Conservation (phyloP, 2,797 vertebrate species). For the Pipistrellus kuhlii region DNA sequence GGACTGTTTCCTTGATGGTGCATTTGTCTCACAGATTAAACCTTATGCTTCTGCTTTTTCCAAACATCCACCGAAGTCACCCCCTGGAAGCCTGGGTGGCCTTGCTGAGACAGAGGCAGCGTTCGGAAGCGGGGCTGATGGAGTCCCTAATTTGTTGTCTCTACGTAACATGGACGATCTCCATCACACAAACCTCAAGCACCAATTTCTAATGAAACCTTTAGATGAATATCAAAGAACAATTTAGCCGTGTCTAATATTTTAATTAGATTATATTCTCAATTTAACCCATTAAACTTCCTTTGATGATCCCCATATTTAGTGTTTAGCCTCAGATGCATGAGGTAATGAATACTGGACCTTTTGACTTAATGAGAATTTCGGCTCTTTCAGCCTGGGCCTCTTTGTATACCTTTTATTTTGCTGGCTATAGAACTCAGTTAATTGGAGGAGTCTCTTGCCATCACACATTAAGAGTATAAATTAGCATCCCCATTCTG, state of each 20-base stretch:
- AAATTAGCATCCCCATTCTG: constrained; percentile 98
- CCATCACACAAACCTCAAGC: constrained; percentile 91
- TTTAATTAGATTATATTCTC: constrained; percentile 99
- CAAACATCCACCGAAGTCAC: background rate
- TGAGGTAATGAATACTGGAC: constrained; percentile 93
- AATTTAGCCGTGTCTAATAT: constrained; percentile 98
- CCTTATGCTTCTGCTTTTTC: background rate
- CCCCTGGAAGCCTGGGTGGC: background rate
- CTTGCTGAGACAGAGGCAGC: constrained; percentile 78
- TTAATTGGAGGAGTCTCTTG: constrained; percentile 99
- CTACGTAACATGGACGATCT: constrained; percentile 92
- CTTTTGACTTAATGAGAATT: constrained; percentile 98
- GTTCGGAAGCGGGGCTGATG: constrained; percentile 89
- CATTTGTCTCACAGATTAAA: background rate
- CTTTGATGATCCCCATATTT: constrained; percentile 97
- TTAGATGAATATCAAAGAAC: constrained; percentile 99
- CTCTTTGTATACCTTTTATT: constrained; percentile 93
- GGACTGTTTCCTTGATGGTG: background rate
- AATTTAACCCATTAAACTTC: constrained; percentile 99
- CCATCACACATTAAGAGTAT: constrained; percentile 95
- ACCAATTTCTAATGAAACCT: constrained; percentile 96
- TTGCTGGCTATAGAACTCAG: constrained; percentile 96
- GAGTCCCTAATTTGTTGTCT: constrained; percentile 88
- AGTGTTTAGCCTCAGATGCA: constrained; percentile 98
- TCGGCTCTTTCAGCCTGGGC: constrained; percentile 92